A percentile compares a stretch with the other conserved stretches of the same genome.
These are phyloP conservation scores for Prostheceraeus crozeri DNA, from an alignment of 2,888 invertebrate genomes.

Conservation along the genomic window DNA sequence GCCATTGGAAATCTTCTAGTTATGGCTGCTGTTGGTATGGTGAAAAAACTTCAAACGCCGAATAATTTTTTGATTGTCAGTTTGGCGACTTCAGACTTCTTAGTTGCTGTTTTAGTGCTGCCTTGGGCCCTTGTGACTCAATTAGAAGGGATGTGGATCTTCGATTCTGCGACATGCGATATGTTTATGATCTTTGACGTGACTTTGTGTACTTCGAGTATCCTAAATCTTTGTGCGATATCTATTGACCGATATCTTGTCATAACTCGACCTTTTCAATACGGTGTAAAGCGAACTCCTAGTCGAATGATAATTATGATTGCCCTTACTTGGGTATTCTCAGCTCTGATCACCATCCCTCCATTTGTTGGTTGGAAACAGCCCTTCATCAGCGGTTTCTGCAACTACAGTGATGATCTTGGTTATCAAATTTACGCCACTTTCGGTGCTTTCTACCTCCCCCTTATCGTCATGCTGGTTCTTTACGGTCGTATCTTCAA, in stretches of 20 bases:
- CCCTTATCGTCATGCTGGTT: conserved; percentile 45
- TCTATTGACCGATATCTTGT: conserved; percentile 51
- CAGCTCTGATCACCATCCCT: conserved; percentile 47
- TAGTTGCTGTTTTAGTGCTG: conserved; percentile 57
- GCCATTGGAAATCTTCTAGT: conserved; percentile 56
- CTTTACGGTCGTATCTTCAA: conserved; percentile 46
- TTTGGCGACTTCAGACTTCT: conserved; percentile 56
- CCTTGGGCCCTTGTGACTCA: conserved; percentile 43
- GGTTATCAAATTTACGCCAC: conserved; percentile 49
- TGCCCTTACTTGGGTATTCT: conserved; percentile 47
- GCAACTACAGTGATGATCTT: conserved; percentile 44
- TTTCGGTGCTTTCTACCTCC: conserved; percentile 48
- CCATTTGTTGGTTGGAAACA: conserved; percentile 48
- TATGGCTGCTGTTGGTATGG: conserved; percentile 54
- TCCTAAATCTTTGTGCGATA: conserved; percentile 52
- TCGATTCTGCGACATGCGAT: conserved; percentile 46
- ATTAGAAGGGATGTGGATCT: conserved; percentile 30
- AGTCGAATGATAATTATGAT: conserved; percentile 47
- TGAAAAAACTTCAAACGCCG: conserved; percentile 50
- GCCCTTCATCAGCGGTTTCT: conserved; percentile 36
- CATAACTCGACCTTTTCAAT: conserved; percentile 49
- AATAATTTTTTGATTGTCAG: conserved; percentile 51
- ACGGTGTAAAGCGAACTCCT: conserved; percentile 59
- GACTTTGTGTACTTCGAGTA: conserved; percentile 51
- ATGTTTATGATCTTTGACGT: conserved; percentile 54